Conservation (phyloP, 2,113 vertebrate genomes). For the Nycticryphes semicollaris region DNA sequence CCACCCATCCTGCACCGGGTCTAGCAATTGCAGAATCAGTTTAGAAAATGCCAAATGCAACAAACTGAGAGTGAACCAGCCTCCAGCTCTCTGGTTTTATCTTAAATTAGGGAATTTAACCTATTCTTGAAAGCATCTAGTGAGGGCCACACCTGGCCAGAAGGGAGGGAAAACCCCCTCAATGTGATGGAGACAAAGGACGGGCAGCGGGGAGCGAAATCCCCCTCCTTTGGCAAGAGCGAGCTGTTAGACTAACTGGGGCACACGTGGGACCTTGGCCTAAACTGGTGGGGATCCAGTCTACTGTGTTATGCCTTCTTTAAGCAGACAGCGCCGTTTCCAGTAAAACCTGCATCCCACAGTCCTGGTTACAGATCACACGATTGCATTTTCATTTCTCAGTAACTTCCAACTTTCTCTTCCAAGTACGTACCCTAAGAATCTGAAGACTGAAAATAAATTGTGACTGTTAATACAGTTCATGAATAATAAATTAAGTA, state of each 20-base stretch:
- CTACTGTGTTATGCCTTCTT: background rate
- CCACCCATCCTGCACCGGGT: background rate
- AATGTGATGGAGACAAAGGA: background rate
- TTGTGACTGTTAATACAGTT: background rate
- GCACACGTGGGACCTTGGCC: background rate
- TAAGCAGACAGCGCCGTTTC: background rate
- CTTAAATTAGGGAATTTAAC: background rate
- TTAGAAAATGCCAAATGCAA: background rate
- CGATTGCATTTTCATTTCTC: background rate
- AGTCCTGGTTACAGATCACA: background rate
- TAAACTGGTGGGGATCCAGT: background rate
- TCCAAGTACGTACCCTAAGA: background rate
- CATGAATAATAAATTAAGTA: background rate
- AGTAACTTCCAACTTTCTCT: background rate
- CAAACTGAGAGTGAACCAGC: background rate
- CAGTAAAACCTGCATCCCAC: background rate
- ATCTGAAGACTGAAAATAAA: background rate
- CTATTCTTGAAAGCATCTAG: background rate
- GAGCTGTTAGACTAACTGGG: background rate
- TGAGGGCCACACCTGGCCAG: background rate
- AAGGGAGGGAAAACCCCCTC: background rate
- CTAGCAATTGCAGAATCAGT: background rate
- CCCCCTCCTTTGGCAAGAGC: background rate
- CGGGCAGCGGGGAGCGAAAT: background rate
- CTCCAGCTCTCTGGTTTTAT: background rate